Evolutionary conservation across 2,113 vertebrate genomes (phyloP).

Genomic region (Sphyrna mokarran): DNA sequence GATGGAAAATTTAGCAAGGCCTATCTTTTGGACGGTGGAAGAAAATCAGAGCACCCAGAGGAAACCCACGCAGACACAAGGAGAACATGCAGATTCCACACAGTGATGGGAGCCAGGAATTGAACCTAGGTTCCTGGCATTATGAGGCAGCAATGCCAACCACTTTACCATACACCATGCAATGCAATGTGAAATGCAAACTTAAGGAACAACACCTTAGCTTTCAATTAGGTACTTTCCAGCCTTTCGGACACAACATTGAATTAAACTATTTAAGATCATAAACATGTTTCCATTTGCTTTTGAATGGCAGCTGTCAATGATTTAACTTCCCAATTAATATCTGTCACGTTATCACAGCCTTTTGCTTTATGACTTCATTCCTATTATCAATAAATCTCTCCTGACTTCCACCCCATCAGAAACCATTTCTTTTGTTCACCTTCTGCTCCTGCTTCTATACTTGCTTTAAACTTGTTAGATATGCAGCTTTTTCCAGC

Average conservation of each 20-base stretch:
- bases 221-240: not conserved
- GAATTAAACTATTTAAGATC: not conserved
- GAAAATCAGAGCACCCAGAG: too few species aligned
- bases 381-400: not conserved
- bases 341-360: not conserved
- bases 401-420: not conserved
- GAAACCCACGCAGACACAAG: too few species aligned
- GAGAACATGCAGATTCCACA: too few species aligned
- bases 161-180: too few species aligned
- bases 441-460: too few species aligned
- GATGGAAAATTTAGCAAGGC: too few species aligned
- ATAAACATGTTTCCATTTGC: not conserved
- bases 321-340: not conserved
- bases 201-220: not conserved
- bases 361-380: not conserved
- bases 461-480: too few species aligned
- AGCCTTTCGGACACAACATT: not conserved
- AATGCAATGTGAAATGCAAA: not conserved
- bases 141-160: too few species aligned
- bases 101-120: too few species aligned
- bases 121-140: too few species aligned
- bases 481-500: too few species aligned
- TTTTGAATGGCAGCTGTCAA: not conserved
- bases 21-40: too few species aligned
- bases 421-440: not conserved